These are phyloP conservation scores for Ricordea florida DNA, from an alignment of 92 coral and sea anemone genomes.

Conservation along the genomic window DNA sequence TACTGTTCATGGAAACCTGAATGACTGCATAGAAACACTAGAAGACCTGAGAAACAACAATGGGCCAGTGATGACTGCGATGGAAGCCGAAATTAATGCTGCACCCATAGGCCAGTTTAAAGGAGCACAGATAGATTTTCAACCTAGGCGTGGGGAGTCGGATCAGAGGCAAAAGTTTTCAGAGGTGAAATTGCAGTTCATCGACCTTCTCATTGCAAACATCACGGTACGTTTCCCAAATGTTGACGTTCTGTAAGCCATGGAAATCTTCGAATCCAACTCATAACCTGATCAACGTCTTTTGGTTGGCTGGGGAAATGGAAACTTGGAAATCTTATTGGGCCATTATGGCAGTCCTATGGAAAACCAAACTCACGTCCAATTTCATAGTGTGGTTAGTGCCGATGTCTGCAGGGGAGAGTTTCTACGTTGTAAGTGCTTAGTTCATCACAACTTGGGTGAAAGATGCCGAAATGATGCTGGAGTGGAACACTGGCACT, in stretches of 20 bases:
- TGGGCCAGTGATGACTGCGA: background rate
- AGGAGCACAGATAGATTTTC: constrained; percentile 7
- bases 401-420: constrained; percentile 16
- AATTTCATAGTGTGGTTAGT: background rate
- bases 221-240: constrained; percentile 30
- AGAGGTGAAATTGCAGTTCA: background rate
- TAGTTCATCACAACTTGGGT: constrained; percentile 24
- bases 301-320: constrained; percentile 42
- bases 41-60: constrained; percentile 11
- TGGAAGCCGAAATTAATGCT: constrained; percentile 25
- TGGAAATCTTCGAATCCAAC: constrained; percentile 36
- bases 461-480: constrained; percentile 8
- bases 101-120: constrained; percentile 30
- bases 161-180: constrained; percentile 9
- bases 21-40: constrained; percentile 12
- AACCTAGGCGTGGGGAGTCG: constrained; percentile 19
- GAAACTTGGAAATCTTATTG: constrained; percentile 2
- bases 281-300: constrained; percentile 45
- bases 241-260: constrained; percentile 29
- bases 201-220: constrained; percentile 24
- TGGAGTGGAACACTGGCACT: constrained; percentile 35
- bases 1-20: background rate
- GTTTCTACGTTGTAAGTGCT: constrained; percentile 6
- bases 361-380: background rate
- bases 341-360: background rate